Percentiles rank a stretch among this genome's conserved stretches.
Conservation (phyloP, 2,113 vertebrate genomes). For the Pelvicachromis taeniatus region DNA sequence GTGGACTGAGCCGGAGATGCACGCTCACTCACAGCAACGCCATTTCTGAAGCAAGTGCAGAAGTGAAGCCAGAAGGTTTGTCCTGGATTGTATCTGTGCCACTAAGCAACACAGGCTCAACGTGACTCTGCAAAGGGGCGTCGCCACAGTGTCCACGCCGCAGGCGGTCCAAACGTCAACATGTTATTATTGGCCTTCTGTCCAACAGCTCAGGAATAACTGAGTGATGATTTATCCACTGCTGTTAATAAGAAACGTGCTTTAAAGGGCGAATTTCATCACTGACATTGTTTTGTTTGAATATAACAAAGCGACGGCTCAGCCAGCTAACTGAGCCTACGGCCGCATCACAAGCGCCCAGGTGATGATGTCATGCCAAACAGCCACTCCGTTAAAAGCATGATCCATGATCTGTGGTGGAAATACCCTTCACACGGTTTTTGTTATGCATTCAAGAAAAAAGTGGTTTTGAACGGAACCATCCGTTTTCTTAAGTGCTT, state of each 20-base stretch:
- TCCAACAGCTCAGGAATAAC: too few relatives aligned
- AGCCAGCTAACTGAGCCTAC: fast-evolving
- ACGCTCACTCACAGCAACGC: neutral
- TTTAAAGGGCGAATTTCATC: fast-evolving
- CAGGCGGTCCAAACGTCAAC: too few relatives aligned
- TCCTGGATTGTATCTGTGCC: neutral
- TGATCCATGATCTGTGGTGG: fast-evolving
- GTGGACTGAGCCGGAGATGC: neutral
- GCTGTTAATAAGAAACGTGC: too few relatives aligned
- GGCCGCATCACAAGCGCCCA: neutral
- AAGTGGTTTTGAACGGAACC: neutral
- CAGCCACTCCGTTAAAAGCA: neutral
- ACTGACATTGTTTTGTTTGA: neutral
- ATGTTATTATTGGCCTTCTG: too few relatives aligned
- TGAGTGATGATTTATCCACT: neutral
- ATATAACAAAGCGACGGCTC: fast-evolving
- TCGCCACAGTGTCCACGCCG: too few relatives aligned
- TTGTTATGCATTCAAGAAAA: neutral
- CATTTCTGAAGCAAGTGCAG: neutral
- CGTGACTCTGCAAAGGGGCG: too few relatives aligned
- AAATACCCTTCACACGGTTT: neutral
- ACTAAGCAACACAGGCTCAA: neutral
- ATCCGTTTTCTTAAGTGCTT: fast-evolving
- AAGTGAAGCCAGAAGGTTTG: neutral
- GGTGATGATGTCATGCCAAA: neutral